These are phyloP conservation scores for Anthopleura xanthogrammica DNA, from an alignment of 92 coral and sea anemone genomes.

Conservation along the genomic window DNA sequence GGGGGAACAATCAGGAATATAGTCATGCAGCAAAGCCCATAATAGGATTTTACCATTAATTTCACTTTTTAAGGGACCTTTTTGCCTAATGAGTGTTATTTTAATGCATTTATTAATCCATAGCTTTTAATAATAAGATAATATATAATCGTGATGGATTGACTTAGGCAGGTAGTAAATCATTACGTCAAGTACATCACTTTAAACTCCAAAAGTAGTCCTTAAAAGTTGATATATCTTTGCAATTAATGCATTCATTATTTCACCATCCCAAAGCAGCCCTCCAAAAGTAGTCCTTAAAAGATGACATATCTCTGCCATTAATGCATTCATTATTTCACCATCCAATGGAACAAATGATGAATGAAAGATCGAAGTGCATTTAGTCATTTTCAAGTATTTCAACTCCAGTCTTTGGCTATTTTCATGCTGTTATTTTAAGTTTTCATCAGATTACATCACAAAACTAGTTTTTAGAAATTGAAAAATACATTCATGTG, in stretches of 20 bases:
- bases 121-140: neutral
- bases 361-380: neutral
- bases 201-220: neutral
- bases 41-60: too few relatives aligned
- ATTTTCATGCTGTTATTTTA: neutral
- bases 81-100: neutral
- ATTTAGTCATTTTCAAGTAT: neutral
- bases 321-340: neutral
- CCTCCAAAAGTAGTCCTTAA: neutral
- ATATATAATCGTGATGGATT: neutral
- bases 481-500: too few relatives aligned
- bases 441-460: too few relatives aligned
- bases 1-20: too few relatives aligned
- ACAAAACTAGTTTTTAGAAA: too few relatives aligned
- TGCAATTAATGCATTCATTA: neutral
- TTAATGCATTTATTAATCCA: conserved; percentile 26
- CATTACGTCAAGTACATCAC: neutral
- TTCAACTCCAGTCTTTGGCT: neutral
- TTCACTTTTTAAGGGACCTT: neutral
- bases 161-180: neutral
- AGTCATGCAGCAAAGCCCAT: too few relatives aligned
- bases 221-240: neutral
- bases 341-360: neutral
- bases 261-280: too few relatives aligned
- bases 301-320: neutral